Percentiles rank a stretch among this genome's conserved stretches.
Evolutionary conservation across 2,113 vertebrate genomes (phyloP).

Genomic region (Sigmodon hispidus): DNA sequence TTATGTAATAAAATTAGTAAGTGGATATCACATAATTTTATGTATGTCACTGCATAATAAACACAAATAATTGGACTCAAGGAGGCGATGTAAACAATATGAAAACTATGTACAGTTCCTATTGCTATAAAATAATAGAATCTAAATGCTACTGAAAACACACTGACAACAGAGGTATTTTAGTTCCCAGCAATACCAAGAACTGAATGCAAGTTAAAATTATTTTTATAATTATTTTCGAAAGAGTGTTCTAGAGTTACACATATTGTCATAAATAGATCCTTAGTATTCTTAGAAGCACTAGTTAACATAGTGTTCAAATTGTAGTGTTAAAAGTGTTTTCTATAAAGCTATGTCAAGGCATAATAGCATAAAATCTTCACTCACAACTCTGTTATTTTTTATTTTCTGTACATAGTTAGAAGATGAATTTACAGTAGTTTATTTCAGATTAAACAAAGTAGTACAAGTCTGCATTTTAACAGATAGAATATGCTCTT

Average conservation of each 20-base stretch:
- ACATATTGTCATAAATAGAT: neutral
- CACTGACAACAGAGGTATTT: neutral
- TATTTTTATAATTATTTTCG: conserved; percentile 6
- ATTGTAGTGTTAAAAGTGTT: no score
- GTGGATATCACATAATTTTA: neutral
- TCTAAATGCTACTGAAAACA: conserved; percentile 1
- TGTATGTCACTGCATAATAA: neutral
- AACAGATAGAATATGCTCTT: neutral
- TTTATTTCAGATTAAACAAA: neutral
- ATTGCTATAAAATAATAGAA: neutral
- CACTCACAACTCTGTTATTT: neutral
- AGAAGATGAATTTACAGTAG: neutral
- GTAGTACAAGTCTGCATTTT: neutral
- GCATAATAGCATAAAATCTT: neutral
- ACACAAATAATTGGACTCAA: neutral
- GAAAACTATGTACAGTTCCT: neutral
- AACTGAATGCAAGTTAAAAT: neutral
- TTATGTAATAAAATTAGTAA: neutral
- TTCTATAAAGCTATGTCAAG: conserved; percentile 1
- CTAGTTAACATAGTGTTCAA: neutral
- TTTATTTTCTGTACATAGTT: neutral
- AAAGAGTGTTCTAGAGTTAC: neutral
- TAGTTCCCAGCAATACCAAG: neutral
- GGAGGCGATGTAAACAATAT: neutral
- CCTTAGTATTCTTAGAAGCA: neutral